Evolutionary conservation across 2,797 vertebrate species (phyloP).

Genomic region (Pipistrellus pipistrellus): DNA sequence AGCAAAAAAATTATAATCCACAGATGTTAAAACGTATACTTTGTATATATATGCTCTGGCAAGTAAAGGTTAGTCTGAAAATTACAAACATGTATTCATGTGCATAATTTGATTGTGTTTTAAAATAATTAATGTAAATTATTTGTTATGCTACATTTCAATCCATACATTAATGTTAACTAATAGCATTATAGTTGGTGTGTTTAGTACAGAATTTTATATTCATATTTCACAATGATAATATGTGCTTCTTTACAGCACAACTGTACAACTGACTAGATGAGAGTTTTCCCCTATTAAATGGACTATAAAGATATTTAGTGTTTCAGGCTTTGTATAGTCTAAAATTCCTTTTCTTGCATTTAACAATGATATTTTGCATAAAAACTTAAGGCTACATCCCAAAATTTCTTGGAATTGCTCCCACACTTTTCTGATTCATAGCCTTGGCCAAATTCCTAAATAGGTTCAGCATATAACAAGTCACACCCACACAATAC

Average conservation of each 20-base stretch:
- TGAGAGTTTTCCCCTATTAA: neutral
- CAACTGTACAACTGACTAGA: slow-evolving; percentile 46
- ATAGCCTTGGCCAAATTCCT: slow-evolving; percentile 65
- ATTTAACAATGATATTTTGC: slow-evolving; percentile 60
- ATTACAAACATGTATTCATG: slow-evolving; percentile 34
- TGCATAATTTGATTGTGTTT: slow-evolving; percentile 18
- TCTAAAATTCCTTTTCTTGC: slow-evolving; percentile 38
- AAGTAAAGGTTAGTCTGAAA: neutral
- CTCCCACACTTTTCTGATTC: slow-evolving; percentile 67
- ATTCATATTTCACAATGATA: slow-evolving; percentile 12
- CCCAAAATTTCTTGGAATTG: slow-evolving; percentile 58
- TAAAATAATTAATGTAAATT: slow-evolving; percentile 47
- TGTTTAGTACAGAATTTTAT: neutral
- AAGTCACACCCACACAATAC: slow-evolving; percentile 67
- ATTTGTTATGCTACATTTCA: slow-evolving; percentile 3
- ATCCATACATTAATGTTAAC: neutral
- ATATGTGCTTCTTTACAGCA: slow-evolving; percentile 26
- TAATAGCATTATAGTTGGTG: neutral
- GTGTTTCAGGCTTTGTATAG: neutral
- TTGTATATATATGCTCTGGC: slow-evolving; percentile 34
- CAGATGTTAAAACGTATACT: slow-evolving; percentile 7
- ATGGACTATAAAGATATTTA: slow-evolving; percentile 40
- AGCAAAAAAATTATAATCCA: neutral
- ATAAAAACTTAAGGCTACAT: slow-evolving; percentile 56
- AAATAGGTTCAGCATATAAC: slow-evolving; percentile 69